Conservation (phyloP, 2,888 invertebrate species). For the Helicoverpa assulta region DNA sequence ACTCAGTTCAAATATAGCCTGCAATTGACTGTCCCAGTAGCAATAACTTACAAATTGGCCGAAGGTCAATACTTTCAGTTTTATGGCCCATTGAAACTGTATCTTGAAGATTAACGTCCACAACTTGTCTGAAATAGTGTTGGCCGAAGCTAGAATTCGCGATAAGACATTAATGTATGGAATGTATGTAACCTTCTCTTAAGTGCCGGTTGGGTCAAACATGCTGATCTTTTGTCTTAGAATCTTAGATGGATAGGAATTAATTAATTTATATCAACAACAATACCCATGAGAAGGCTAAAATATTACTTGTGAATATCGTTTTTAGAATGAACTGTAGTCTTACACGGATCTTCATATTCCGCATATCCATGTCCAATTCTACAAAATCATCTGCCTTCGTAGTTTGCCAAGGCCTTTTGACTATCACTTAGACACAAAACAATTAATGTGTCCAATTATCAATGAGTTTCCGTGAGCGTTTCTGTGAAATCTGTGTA, state of each 20-base stretch:
- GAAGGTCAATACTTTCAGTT: conserved; percentile 55
- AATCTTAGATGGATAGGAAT: too few relatives aligned
- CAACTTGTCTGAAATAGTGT: conserved; percentile 1
- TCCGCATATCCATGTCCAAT: too few relatives aligned
- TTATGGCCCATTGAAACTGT: conserved; percentile 30
- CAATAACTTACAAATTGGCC: conserved; percentile 36
- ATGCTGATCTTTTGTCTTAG: too few relatives aligned
- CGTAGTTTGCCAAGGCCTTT: background rate
- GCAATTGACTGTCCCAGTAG: conserved; percentile 35
- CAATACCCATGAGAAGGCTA: too few relatives aligned
- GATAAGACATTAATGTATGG: background rate
- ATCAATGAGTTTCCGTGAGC: conserved; percentile 18
- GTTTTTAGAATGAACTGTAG: too few relatives aligned
- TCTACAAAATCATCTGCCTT: too few relatives aligned
- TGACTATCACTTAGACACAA: background rate
- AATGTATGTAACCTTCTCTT: background rate
- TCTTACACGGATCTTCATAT: too few relatives aligned
- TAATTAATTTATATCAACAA: too few relatives aligned
- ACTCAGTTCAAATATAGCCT: conserved; percentile 19
- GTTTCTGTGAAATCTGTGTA: conserved; percentile 31
- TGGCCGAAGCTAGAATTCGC: background rate
- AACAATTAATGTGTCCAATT: conserved; percentile 29
- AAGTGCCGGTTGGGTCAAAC: background rate
- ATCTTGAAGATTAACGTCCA: conserved; percentile 12
- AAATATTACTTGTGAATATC: too few relatives aligned